A percentile compares a stretch with the other conserved stretches of the same genome.
These are phyloP conservation scores for Amphilophus citrinellus DNA, from an alignment of 2,113 vertebrate genomes.

Conservation along the genomic window DNA sequence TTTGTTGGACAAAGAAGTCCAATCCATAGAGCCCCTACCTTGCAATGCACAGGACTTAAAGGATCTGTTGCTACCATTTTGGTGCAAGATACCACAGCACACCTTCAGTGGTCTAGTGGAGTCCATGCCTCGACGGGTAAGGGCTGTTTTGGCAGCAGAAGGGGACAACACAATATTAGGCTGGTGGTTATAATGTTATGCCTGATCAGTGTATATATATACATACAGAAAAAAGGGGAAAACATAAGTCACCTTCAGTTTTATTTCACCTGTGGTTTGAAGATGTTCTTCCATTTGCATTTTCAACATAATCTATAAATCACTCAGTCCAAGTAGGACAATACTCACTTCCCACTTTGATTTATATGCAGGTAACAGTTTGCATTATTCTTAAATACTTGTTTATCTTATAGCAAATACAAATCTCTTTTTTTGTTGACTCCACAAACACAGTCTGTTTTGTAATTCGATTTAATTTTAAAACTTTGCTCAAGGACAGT, in stretches of 20 bases:
- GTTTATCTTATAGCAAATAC: not conserved
- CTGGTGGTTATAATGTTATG: too few relatives aligned
- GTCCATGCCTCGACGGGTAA: too few relatives aligned
- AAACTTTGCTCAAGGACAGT: constrained; percentile 64
- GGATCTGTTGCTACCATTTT: too few relatives aligned
- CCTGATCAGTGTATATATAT: too few relatives aligned
- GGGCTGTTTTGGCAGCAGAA: too few relatives aligned
- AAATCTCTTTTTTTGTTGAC: not conserved
- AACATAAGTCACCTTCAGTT: not conserved
- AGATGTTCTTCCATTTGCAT: not conserved
- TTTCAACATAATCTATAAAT: not conserved
- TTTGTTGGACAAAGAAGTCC: too few relatives aligned
- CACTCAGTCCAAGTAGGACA: not conserved
- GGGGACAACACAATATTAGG: too few relatives aligned
- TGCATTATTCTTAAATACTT: not conserved
- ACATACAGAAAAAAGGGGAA: too few relatives aligned
- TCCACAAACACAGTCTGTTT: constrained; percentile 2
- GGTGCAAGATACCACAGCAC: too few relatives aligned
- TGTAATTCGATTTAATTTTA: constrained; percentile 28
- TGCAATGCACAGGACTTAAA: too few relatives aligned
- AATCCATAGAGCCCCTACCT: too few relatives aligned
- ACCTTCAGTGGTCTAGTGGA: too few relatives aligned
- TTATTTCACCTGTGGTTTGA: not conserved
- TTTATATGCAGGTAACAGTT: not conserved
- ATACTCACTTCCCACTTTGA: not conserved